These are phyloP conservation scores for Parasteatoda lunata DNA, from an alignment of 2,888 invertebrate genomes.

Conservation along the genomic window DNA sequence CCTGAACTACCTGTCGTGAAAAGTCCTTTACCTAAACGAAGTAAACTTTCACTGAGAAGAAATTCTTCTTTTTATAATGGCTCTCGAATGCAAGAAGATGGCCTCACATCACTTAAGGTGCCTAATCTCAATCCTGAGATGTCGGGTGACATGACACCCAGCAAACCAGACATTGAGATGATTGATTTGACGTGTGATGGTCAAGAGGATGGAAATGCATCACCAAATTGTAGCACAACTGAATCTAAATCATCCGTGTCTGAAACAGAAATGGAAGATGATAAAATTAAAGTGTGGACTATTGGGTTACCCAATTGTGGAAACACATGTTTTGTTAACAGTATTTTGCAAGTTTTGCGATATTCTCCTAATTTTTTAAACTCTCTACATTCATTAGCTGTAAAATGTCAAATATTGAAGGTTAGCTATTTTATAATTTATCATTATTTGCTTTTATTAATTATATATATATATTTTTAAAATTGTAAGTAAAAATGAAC, in stretches of 20 bases:
- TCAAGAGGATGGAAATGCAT: constrained; percentile 34
- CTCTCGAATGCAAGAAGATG: constrained; percentile 34
- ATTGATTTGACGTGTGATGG: constrained; percentile 24
- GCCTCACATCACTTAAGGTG: not conserved
- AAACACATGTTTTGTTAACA: constrained; percentile 52
- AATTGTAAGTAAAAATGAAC: no score
- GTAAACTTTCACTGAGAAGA: constrained; percentile 35
- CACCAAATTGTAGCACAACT: constrained; percentile 24
- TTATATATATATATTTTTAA: no score
- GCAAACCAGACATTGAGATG: constrained; percentile 27
- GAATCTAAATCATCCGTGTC: not conserved
- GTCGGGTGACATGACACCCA: not conserved
- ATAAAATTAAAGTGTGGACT: constrained; percentile 26
- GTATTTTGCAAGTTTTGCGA: constrained; percentile 46
- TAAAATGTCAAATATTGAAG: not conserved
- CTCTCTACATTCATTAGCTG: constrained; percentile 39
- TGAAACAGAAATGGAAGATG: constrained; percentile 1
- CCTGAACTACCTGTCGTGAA: constrained; percentile 7
- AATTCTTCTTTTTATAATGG: constrained; percentile 12
- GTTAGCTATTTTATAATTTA: not conserved
- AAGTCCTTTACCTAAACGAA: constrained; percentile 39
- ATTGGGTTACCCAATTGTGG: constrained; percentile 54
- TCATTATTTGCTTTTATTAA: no score
- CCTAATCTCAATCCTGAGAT: not conserved
- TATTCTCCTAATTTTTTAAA: constrained; percentile 51